Conservation (phyloP, 2,797 vertebrate genomes). For the Lutjanus campechanus region DNA sequence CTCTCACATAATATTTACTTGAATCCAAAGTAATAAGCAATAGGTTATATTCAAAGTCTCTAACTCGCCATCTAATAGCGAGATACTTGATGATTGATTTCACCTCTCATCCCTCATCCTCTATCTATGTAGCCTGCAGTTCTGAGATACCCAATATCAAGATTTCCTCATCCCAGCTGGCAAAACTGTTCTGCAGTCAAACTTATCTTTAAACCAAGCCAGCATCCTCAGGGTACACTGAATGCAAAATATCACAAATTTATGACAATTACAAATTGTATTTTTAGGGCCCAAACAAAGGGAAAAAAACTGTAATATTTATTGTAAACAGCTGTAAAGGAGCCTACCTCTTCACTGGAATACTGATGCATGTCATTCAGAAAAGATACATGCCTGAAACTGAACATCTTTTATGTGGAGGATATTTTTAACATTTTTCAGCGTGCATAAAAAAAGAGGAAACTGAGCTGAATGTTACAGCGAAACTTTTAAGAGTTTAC, state of each 20-base stretch:
- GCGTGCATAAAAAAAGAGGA: neutral
- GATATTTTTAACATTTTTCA: neutral
- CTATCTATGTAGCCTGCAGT: conserved; percentile 44
- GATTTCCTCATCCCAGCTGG: conserved; percentile 29
- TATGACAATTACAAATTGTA: conserved; percentile 11
- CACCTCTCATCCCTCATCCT: conserved; percentile 29
- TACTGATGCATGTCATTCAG: neutral
- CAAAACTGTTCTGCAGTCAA: conserved; percentile 36
- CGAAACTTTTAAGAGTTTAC: neutral
- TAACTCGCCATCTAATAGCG: conserved; percentile 25
- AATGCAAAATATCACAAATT: conserved; percentile 22
- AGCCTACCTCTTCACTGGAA: neutral
- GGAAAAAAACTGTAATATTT: neutral
- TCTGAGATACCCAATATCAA: conserved; percentile 47
- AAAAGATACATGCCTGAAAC: neutral
- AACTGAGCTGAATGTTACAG: neutral
- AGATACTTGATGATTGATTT: conserved; percentile 19
- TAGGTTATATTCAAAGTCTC: conserved; percentile 14
- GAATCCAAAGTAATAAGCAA: neutral
- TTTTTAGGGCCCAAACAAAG: conserved; percentile 18
- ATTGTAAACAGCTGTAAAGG: neutral
- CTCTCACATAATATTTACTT: neutral
- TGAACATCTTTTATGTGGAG: neutral
- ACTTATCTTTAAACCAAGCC: conserved; percentile 28
- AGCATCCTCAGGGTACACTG: neutral